Base-by-base conservation (phyloP, 2,888 invertebrate species). In the Phyllotreta striolata region DNA sequence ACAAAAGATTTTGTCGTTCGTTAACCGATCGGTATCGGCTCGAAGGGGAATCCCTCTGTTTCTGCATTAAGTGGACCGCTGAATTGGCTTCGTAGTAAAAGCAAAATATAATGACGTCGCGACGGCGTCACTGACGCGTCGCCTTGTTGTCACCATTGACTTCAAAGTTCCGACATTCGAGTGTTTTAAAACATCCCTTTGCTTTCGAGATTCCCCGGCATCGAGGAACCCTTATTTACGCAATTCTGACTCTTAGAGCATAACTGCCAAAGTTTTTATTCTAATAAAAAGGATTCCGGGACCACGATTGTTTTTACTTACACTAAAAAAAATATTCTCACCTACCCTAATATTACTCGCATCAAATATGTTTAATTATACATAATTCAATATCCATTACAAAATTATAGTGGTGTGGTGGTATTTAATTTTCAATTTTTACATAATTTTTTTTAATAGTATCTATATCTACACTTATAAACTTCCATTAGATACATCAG, bases 61-160 rank as follows among this genome's bases (percentile, higher is more conserved):
- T 4, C 24, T 24, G 24, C 24, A 24, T 24, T 24, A 24, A 76
- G 75, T 75, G 74, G 72, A 68, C 68, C 59, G 58, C 63, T 60
- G 67, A 66, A 56, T 56, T 55, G 35, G 47, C 55, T 66, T 47
- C 67, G 64, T 55, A 66, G 63, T 66, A 67, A 69, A 71, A 73
- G 73, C 24, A 24, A 24, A 24, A 24, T 4, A 4, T 24, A 24
- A 24, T 24, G 24, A 24, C 24, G 24, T 24, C 24, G 24, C 24
- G 74, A 76, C 75, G 75, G 75, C 73, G 76, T 75, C 71, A 71
- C 66, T 71, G 76, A 76, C 72, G 72, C 68, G 71, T 64, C 68
- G 49, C 67, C 67, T 68, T 70, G 68, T 64, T 62, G 66, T 69
- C 62, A 57, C 61, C 70, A 65, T 64, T 68, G 64, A 71, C 70